phyloP scores from a whole-genome alignment of 2,888 invertebrate species.

The Cephus pulcher region DNA sequence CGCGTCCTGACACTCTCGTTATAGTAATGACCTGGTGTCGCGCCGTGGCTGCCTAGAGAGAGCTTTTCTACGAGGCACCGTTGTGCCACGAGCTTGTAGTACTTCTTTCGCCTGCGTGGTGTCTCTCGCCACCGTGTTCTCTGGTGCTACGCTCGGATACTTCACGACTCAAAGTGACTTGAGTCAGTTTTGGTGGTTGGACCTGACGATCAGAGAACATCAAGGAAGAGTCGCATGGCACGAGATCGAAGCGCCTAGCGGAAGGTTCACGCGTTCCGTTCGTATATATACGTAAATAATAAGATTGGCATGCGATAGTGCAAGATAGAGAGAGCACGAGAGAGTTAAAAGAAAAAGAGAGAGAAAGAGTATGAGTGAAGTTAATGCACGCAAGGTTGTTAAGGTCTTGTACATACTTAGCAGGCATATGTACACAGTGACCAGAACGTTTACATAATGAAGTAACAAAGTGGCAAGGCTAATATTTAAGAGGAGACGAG shows the following conservation, averaged over 20 bases:
- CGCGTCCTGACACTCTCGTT: neutral
- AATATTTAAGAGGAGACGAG: slow-evolving; percentile 18
- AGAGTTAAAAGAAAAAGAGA: slow-evolving; percentile 1
- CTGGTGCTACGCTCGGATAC: neutral
- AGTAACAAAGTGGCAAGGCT: slow-evolving; percentile 55
- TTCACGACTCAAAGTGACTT: neutral
- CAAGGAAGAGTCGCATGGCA: neutral
- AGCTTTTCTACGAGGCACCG: neutral
- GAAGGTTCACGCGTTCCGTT: slow-evolving; percentile 9
- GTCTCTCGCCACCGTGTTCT: neutral
- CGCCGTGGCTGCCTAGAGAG: neutral
- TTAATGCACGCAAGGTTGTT: slow-evolving; percentile 1
- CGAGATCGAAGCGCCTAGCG: neutral
- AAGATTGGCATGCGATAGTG: neutral
- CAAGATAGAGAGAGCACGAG: slow-evolving; percentile 13
- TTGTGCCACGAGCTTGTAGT: neutral
- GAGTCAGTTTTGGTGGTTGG: neutral
- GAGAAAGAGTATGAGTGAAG: slow-evolving; percentile 26
- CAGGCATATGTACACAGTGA: slow-evolving; percentile 40
- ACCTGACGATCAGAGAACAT: neutral
- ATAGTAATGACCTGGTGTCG: neutral
- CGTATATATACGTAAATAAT: slow-evolving; percentile 56
- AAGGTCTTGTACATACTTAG: slow-evolving; percentile 57
- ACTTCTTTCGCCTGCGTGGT: neutral
- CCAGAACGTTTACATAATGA: slow-evolving; percentile 45